Percentiles rank a stretch among this genome's conserved stretches.
Conservation (phyloP, 2,113 vertebrate genomes). For the Marmota monax region DNA sequence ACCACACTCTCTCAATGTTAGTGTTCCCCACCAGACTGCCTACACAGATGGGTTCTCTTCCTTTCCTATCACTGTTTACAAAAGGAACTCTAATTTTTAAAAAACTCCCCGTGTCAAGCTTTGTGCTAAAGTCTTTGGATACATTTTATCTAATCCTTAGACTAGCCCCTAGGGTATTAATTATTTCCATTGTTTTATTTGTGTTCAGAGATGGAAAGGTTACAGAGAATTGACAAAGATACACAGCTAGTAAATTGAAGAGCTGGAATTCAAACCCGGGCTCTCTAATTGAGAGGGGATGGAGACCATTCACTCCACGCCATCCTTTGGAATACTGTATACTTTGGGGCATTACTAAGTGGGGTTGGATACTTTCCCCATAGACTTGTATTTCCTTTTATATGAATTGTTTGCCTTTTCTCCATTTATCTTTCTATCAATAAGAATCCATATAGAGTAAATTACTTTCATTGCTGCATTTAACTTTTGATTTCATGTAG, state of each 20-base stretch:
- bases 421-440: background rate
- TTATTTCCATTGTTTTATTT: conserved; percentile 42
- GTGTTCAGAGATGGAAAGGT: background rate
- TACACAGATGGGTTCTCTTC: background rate
- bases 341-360: background rate
- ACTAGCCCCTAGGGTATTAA: background rate
- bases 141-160: background rate
- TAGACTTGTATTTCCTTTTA: background rate
- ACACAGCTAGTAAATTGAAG: background rate
- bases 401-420: conserved; percentile 2
- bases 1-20: background rate
- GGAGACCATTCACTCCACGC: background rate
- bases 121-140: background rate
- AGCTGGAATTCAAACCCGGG: background rate
- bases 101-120: background rate
- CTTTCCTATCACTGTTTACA: background rate
- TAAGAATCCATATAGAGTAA: background rate
- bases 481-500: background rate
- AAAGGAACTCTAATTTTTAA: background rate
- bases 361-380: conserved; percentile 6
- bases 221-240: background rate
- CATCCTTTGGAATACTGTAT: background rate
- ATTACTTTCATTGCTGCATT: background rate
- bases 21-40: background rate
- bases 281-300: background rate